Conservation (phyloP, 37 sponge, comb jelly and placozoan species). For the Spongilla lacustris region DNA sequence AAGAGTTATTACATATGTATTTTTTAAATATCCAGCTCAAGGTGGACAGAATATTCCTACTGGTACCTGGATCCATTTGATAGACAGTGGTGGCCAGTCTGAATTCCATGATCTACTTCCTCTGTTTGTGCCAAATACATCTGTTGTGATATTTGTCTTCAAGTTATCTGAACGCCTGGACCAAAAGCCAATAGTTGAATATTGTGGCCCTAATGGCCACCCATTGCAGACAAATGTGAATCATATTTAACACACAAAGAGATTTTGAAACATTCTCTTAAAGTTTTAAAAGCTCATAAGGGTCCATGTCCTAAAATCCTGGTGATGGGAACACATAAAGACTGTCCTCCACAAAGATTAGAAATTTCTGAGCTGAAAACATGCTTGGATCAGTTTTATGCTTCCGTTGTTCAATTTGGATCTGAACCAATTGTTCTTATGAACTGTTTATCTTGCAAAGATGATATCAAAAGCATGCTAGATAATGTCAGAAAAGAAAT, state of each 20-base stretch:
- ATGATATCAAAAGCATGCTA: neutral
- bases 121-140: neutral
- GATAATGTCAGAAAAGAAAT: neutral
- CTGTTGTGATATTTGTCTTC: neutral
- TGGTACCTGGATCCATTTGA: neutral
- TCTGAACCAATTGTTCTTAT: neutral
- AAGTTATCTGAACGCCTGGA: constrained; percentile 19
- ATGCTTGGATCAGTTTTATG: neutral
- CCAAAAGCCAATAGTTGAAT: constrained; percentile 14
- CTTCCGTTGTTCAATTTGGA: neutral
- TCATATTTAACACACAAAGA: neutral
- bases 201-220: neutral
- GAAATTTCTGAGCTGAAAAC: neutral
- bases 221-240: neutral
- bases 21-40: neutral
- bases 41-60: neutral
- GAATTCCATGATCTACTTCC: constrained; percentile 21
- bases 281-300: neutral
- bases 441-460: neutral
- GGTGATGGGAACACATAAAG: neutral
- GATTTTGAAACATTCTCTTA: neutral
- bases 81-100: constrained; percentile 34
- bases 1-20: too few species aligned
- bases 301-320: neutral
- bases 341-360: neutral